phyloP scores from a whole-genome alignment of 2,888 invertebrate species.

The Stratiomys singularior region DNA sequence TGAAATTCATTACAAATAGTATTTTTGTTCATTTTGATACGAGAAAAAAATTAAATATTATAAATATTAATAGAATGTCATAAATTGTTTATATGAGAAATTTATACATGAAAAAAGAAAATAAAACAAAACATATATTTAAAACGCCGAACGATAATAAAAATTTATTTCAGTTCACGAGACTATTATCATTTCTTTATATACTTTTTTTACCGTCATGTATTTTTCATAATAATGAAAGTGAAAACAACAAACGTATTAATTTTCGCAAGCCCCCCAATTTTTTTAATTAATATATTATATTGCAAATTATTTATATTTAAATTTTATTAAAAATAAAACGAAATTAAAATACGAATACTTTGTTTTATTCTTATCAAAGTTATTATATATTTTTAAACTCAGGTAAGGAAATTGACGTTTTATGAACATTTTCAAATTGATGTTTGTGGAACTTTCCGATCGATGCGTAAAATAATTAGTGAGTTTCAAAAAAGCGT shows the following conservation, averaged over 20 bases:
- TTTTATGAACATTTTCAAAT: too few species aligned
- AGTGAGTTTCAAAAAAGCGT: too few species aligned
- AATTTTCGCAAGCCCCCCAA: not conserved
- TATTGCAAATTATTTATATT: constrained; percentile 45
- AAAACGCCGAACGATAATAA: constrained; percentile 23
- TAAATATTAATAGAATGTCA: constrained; percentile 15
- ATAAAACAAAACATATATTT: not conserved
- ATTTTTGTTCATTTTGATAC: constrained; percentile 44
- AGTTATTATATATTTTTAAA: too few species aligned
- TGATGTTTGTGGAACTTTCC: too few species aligned
- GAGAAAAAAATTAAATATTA: constrained; percentile 34
- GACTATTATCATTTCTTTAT: constrained; percentile 26
- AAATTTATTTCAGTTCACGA: constrained; percentile 18
- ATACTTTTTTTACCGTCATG: not conserved
- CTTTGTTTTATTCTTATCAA: not conserved
- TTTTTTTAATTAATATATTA: constrained; percentile 30
- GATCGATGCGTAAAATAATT: too few species aligned
- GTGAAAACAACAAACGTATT: constrained; percentile 16
- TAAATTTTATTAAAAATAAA: constrained; percentile 44
- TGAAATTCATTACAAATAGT: constrained; percentile 19
- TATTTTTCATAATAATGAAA: constrained; percentile 25
- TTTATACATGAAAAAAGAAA: constrained; percentile 37
- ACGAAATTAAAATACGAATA: constrained; percentile 1
- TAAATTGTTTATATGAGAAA: constrained; percentile 45
- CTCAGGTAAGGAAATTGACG: too few species aligned